Conservation (phyloP, 2,113 vertebrate genomes). For the Mystacornis crossleyi region DNA sequence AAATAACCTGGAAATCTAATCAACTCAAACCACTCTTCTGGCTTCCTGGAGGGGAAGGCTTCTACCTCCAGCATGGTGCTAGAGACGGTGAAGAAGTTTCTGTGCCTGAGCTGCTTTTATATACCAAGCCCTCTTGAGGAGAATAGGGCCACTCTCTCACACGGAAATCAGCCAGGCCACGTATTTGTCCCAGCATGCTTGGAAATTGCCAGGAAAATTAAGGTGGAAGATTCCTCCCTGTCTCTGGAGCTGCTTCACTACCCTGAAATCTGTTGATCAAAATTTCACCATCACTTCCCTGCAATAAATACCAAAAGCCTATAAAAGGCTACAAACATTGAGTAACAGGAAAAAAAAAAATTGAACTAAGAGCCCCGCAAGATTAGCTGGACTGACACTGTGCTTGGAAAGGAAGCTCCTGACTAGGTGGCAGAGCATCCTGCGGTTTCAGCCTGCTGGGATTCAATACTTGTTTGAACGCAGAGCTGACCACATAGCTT, state of each 20-base stretch:
- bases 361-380: not conserved
- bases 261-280: not conserved
- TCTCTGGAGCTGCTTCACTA: not conserved
- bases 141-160: not conserved
- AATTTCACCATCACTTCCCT: not conserved
- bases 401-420: not conserved
- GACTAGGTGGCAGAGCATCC: not conserved
- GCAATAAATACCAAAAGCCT: not conserved
- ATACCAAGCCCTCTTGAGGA: not conserved
- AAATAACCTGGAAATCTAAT: slow-evolving; percentile 5
- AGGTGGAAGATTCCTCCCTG: not conserved
- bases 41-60: not conserved
- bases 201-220: not conserved
- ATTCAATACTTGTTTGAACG: not conserved
- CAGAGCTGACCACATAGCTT: not conserved
- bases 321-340: not conserved
- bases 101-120: not conserved
- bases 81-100: not conserved
- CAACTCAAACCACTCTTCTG: not conserved
- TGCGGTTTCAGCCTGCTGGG: not conserved
- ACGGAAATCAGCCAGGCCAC: not conserved
- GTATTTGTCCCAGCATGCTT: not conserved
- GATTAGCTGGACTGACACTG: not conserved
- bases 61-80: not conserved
- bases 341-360: not conserved